These are phyloP conservation scores for Sitobion miscanthi DNA, from an alignment of 1,140 invertebrate genomes.

Conservation along the genomic window DNA sequence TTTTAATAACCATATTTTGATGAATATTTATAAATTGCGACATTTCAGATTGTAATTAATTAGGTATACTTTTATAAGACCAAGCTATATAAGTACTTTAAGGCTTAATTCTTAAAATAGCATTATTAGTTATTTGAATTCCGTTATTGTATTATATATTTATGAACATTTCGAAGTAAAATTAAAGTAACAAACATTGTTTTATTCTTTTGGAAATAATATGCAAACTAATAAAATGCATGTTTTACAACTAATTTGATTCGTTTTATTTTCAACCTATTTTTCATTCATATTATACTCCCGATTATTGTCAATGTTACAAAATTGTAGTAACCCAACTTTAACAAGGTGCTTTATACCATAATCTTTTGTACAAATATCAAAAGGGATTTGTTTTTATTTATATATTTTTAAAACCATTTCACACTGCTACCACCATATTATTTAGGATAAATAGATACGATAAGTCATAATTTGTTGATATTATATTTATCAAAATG, in stretches of 20 bases:
- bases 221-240: background rate
- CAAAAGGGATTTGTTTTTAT: background rate
- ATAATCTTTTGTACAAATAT: background rate
- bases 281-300: background rate
- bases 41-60: background rate
- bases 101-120: background rate
- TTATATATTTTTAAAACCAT: background rate
- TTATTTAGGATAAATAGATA: background rate
- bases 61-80: background rate
- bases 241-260: background rate
- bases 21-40: background rate
- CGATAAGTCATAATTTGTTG: background rate
- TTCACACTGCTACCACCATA: background rate
- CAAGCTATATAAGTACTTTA: background rate
- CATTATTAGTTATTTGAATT: background rate
- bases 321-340: background rate
- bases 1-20: background rate
- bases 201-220: background rate
- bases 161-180: background rate
- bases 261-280: slow-evolving; percentile 1
- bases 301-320: background rate
- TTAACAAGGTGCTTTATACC: background rate
- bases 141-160: background rate
- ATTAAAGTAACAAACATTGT: background rate
- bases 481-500: background rate